Percentiles rank a stretch among this genome's conserved stretches.
Conservation (phyloP, 2,113 vertebrate genomes). For the Caranx ignobilis region DNA sequence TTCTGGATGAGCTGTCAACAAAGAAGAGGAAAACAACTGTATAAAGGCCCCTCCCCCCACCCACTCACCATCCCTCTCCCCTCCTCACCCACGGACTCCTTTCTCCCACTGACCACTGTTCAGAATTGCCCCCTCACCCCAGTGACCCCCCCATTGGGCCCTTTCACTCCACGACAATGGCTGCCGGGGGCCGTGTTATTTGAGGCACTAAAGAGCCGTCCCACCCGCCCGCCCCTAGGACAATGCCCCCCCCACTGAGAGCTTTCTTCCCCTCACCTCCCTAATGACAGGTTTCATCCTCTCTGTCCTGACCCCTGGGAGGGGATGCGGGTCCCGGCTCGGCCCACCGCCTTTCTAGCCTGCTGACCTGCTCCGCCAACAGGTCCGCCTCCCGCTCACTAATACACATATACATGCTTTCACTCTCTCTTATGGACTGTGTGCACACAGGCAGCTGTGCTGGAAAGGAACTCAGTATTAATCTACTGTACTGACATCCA, state of each 20-base stretch:
- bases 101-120: constrained; percentile 81
- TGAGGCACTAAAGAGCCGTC: constrained; percentile 84
- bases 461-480: background rate
- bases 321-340: constrained; percentile 59
- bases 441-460: background rate
- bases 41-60: constrained; percentile 69
- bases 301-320: constrained; percentile 76
- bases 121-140: constrained; percentile 75
- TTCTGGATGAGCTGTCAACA: constrained; percentile 83
- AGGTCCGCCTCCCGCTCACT: constrained; percentile 52
- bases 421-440: constrained; percentile 31
- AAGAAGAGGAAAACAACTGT: constrained; percentile 83
- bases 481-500: background rate
- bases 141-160: constrained; percentile 68
- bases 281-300: constrained; percentile 89
- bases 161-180: constrained; percentile 84
- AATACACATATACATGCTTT: constrained; percentile 69
- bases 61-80: constrained; percentile 38
- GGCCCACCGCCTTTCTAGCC: constrained; percentile 77
- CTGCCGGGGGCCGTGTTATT: constrained; percentile 83
- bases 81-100: constrained; percentile 66
- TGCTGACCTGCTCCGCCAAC: constrained; percentile 52
- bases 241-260: constrained; percentile 79
- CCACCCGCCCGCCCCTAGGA: constrained; percentile 79
- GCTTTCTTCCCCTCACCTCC: constrained; percentile 84